Evolutionary conservation across 2,797 vertebrate species (phyloP).

Genomic region (Chiroxiphia lanceolata): DNA sequence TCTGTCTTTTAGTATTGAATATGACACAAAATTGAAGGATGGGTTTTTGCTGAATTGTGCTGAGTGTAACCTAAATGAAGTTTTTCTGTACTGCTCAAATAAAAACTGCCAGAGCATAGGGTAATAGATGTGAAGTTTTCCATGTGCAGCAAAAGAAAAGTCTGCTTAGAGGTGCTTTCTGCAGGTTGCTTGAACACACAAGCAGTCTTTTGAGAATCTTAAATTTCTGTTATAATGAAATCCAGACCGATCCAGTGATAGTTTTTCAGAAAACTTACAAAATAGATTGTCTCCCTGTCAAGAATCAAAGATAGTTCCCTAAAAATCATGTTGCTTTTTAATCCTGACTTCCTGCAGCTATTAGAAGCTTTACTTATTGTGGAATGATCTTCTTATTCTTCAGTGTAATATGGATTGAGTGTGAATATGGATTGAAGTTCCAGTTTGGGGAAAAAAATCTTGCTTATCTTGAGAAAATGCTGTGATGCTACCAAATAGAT

Average conservation of each 20-base stretch:
- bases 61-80: background rate
- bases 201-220: background rate
- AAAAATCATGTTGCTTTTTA: background rate
- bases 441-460: background rate
- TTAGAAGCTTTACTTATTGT: background rate
- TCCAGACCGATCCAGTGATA: background rate
- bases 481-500: background rate
- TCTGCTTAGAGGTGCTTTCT: background rate
- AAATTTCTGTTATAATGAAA: background rate
- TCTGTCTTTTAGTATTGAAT: background rate
- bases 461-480: background rate
- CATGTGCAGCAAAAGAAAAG: background rate
- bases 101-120: background rate
- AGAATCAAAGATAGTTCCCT: background rate
- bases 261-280: background rate
- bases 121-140: background rate
- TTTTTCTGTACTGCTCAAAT: background rate
- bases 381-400: background rate
- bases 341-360: background rate
- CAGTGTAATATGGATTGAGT: background rate
- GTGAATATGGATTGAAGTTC: background rate
- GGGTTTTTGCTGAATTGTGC: background rate
- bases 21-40: background rate
- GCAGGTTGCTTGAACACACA: background rate
- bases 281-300: background rate